These are phyloP conservation scores for Accipiter minullus DNA, from an alignment of 2,797 vertebrate genomes.

Conservation along the genomic window DNA sequence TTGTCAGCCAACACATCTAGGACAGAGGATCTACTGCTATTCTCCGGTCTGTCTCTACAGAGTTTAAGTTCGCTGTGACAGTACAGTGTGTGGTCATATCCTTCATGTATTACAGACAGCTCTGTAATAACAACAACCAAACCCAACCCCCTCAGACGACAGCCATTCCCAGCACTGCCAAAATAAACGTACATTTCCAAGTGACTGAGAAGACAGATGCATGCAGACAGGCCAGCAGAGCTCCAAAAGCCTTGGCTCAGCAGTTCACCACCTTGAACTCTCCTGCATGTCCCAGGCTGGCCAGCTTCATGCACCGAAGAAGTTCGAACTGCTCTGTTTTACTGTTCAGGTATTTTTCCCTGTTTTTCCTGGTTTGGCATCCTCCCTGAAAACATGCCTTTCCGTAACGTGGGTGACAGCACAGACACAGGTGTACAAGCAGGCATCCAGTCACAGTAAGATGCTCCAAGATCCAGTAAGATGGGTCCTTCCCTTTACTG, in stretches of 20 bases:
- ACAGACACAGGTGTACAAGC: not conserved
- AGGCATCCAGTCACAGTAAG: not conserved
- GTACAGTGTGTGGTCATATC: fast-evolving
- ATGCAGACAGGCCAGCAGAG: not conserved
- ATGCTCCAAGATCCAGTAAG: not conserved
- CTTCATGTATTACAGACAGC: not conserved
- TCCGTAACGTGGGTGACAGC: fast-evolving
- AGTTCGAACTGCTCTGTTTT: not conserved
- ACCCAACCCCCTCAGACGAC: not conserved
- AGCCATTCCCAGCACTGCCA: not conserved
- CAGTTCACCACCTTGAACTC: not conserved
- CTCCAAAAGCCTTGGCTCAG: not conserved
- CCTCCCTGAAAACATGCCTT: not conserved
- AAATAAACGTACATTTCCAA: not conserved
- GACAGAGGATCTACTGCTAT: not conserved
- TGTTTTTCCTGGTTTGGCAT: not conserved
- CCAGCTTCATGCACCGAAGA: not conserved
- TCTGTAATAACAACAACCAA: not conserved
- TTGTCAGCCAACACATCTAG: not conserved
- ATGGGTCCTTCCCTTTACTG: not conserved
- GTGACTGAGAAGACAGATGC: not conserved
- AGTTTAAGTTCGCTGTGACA: not conserved
- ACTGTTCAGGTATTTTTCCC: not conserved
- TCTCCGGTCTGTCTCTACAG: not conserved
- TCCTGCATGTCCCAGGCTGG: not conserved